Base-by-base conservation (phyloP, 37 sponge, comb jelly and placozoan genomes). In the Eunapius fragilis region DNA sequence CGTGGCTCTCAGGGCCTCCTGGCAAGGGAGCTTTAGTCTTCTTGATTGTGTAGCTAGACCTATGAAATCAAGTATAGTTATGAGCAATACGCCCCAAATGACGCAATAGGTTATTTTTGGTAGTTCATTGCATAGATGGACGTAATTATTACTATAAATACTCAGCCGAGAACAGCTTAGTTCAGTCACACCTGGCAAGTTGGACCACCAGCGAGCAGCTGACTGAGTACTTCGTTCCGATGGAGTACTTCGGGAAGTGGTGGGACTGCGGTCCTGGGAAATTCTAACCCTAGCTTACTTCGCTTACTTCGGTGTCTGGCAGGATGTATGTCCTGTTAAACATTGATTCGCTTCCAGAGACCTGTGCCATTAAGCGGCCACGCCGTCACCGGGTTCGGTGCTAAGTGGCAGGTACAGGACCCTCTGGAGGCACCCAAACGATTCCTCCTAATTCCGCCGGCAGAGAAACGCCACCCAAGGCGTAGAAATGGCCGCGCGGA, bases 381-480 rank as follows among this genome's bases (percentile, higher is more conserved):
- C 89, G 92, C 92, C 76, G 69, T 80, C 92, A 85, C 92, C 74
- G 13, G n/a, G n/a, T 69, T 19, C 24, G 78, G 92, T 92, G 92
- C 92, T 92, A 84, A 82, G 92, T 88, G 92, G 92, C 86, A 84
- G 92, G 88, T 71, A 78, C 32, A 69, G 75, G 80, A 58, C 85
- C 71, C 68, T 75, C 80, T 32, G 82, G 89, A 68, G 89, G 89
- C 92, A 78, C 92, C 88, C 92, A 71, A 70, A 70, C 71, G 48
- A 82, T 28, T 27, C 72, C 47, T 50, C 58, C 50, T 58, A 58
- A 58, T 19, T 58, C 58, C 14, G 58, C 58, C 22, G 58, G 58
- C 58, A 12, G 14, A 58, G 22, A 58, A 58, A 58, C 58, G 58
- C 58, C n/a, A n/a, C n/a, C 58, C 58, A 58, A 58, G 58, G 58